phyloP scores from a whole-genome alignment of 2,797 vertebrate genomes.

The Darevskia nairensis region DNA sequence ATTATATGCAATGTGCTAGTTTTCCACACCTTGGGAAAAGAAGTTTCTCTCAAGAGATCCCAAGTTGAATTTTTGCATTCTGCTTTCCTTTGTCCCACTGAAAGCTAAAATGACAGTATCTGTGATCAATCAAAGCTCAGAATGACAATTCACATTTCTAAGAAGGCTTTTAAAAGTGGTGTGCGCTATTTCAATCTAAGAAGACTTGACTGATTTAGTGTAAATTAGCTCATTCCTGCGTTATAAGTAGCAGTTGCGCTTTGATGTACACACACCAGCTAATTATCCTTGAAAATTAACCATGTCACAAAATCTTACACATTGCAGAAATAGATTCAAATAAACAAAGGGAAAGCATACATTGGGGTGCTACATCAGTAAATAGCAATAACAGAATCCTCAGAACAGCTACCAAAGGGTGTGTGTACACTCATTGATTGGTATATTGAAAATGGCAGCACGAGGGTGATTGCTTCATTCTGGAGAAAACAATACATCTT shows the following conservation, averaged over 20 bases:
- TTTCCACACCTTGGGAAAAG: not conserved
- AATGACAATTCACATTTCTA: conserved; percentile 55
- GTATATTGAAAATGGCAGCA: not conserved
- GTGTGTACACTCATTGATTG: not conserved
- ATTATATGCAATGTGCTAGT: not conserved
- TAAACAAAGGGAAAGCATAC: conserved; percentile 32
- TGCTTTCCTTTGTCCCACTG: conserved; percentile 53
- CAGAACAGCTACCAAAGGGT: not conserved
- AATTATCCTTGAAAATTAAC: conserved; percentile 60
- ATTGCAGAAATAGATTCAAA: conserved; percentile 57
- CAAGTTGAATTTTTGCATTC: not conserved
- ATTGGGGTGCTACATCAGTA: not conserved
- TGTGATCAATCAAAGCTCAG: conserved; percentile 64
- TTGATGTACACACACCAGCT: conserved; percentile 57
- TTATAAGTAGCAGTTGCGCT: conserved; percentile 61
- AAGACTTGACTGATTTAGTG: conserved; percentile 69
- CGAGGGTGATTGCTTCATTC: not conserved
- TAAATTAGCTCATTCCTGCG: conserved; percentile 55
- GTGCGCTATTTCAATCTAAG: conserved; percentile 67
- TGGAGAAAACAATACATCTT: not conserved
- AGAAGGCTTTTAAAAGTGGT: conserved; percentile 48
- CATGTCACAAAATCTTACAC: conserved; percentile 60
- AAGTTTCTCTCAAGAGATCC: conserved; percentile 1
- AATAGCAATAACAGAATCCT: not conserved
- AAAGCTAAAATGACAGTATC: conserved; percentile 64